Evolutionary conservation across 2,113 vertebrate species (phyloP), one percentile per base, ranked within the genome.

Genomic region (Camarhynchus parvulus): DNA sequence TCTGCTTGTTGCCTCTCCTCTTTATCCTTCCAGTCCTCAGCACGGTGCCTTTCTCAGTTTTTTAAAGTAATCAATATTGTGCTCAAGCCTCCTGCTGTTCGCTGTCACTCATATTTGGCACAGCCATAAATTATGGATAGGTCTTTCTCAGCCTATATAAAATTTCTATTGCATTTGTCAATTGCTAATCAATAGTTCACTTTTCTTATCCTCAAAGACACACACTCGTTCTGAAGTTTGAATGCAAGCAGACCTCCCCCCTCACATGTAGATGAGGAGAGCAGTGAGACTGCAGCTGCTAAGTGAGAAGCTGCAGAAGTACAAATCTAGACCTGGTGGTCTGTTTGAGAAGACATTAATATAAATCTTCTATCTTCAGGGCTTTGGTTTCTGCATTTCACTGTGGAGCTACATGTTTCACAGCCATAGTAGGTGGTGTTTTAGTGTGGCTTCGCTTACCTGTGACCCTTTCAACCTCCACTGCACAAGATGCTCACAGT

Each of bases 161-260:
- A 98, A 98, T 99, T 99, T 99, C 99, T 99, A 98, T 98, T 98
- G 98, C 97, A 97, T 99, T 99, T 99, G 98, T 98, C 98, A 98
- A 98, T 98, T 98, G 97, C 97, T 99, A 98, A 98, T 98, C 97
- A 90, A 99, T 98, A 98, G 98, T 98, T 98, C 98, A 97, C 98
- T 98, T 97, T 97, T 96, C 96, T 97, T 97, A 97, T 98, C 97
- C 98, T 99, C 98, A 97, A 98, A 99, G 97, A 96, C 79, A 91
- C 78, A 89, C 69, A 24, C 61, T 11, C 17, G 66, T 75, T 79
- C 84, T 96, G 94, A 97, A 97, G 95, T 96, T 96, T 90, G 74
- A 95, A 94, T 84, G 53, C 93, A 94, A 96, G 94, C 90, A 67
- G 69, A 70, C 61, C 72, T 84, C 58, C 67, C 46, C 23, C 22